Evolutionary conservation across 2,797 vertebrate species (phyloP).

Genomic region (Chaunax sp.): DNA sequence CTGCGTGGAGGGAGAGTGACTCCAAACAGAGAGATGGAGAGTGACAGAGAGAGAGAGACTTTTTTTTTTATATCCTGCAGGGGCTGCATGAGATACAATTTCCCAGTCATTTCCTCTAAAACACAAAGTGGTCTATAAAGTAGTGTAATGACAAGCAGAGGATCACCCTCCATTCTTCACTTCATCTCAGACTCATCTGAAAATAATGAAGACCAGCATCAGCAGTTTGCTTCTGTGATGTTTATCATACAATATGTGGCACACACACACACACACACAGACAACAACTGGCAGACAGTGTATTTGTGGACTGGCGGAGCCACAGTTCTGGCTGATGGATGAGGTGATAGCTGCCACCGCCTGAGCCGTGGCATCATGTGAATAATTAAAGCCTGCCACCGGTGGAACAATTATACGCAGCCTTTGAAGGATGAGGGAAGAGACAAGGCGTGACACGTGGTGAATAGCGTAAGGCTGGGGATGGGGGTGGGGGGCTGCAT

Average conservation of each 20-base stretch:
- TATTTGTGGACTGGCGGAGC: conserved; percentile 60
- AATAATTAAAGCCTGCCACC: conserved; percentile 82
- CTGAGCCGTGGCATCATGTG: conserved; percentile 75
- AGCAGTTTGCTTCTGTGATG: conserved; percentile 73
- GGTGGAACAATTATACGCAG: conserved; percentile 77
- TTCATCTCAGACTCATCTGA: conserved; percentile 71
- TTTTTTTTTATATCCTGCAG: conserved; percentile 36
- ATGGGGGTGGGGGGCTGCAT: neutral
- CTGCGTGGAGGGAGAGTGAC: neutral
- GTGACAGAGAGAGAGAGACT: conserved; percentile 13
- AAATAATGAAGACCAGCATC: conserved; percentile 78
- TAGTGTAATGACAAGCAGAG: conserved; percentile 32
- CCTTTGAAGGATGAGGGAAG: conserved; percentile 72
- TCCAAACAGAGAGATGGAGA: conserved; percentile 25
- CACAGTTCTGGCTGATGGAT: conserved; percentile 78
- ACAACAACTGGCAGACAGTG: conserved; percentile 48
- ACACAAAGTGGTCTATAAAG: conserved; percentile 48
- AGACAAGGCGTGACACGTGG: conserved; percentile 48
- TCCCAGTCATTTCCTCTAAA: conserved; percentile 22
- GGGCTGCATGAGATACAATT: conserved; percentile 27
- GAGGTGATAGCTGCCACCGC: conserved; percentile 78
- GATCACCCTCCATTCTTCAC: conserved; percentile 39
- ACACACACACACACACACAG: conserved; percentile 31
- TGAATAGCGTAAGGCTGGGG: conserved; percentile 50
- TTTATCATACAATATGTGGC: conserved; percentile 61